Evolutionary conservation across 2,113 vertebrate genomes (phyloP).

Genomic region (Sigmodon hispidus): DNA sequence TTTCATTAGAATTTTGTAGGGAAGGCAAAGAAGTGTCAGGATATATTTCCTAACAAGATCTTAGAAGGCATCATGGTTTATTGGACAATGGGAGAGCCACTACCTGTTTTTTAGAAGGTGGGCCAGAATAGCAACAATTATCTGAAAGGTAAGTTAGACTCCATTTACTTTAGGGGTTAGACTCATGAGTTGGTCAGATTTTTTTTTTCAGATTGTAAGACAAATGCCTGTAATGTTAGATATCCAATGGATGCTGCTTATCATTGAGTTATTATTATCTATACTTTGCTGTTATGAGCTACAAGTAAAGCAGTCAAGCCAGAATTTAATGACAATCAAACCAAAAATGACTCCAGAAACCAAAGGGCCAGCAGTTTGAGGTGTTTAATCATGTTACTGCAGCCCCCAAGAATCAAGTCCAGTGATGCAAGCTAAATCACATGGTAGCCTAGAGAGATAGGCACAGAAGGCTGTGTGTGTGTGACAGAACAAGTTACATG

Average conservation of each 20-base stretch:
- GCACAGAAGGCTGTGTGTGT: background rate
- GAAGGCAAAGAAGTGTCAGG: background rate
- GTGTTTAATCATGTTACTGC: background rate
- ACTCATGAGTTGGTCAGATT: background rate
- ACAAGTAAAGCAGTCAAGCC: background rate
- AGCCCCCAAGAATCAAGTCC: background rate
- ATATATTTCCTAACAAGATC: conserved; percentile 27
- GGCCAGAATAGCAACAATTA: background rate
- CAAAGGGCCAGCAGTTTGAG: background rate
- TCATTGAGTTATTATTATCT: conserved; percentile 5
- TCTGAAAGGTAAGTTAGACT: background rate
- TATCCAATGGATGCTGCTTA: background rate
- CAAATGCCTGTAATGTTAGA: background rate
- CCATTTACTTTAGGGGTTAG: background rate
- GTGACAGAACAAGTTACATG: background rate
- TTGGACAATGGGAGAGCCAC: background rate
- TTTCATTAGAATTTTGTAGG: background rate
- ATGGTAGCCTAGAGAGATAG: background rate
- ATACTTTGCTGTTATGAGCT: background rate
- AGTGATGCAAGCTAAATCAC: background rate
- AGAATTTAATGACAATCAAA: conserved; percentile 41
- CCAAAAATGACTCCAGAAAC: background rate
- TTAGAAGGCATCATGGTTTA: background rate
- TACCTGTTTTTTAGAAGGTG: background rate
- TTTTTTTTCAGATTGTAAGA: background rate